phyloP scores from a whole-genome alignment of 64 coral and sea anemone species.

The Catalaphyllia jardinei region DNA sequence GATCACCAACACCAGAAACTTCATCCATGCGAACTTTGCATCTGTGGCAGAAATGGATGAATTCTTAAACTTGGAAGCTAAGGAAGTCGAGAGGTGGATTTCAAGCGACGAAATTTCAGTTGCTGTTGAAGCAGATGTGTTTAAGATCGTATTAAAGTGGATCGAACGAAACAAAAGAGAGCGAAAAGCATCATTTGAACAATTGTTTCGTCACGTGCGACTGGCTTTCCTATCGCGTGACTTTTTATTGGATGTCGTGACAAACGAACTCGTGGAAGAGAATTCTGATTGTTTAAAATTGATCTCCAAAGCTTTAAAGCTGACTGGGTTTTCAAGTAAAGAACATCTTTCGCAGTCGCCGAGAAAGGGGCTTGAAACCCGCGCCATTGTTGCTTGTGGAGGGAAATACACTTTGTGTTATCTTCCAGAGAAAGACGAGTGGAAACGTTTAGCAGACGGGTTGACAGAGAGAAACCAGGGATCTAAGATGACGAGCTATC shows the following conservation, averaged over 20 bases:
- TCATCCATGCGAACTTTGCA: background rate
- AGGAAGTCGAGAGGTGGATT: conserved; percentile 10
- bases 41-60: background rate
- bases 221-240: background rate
- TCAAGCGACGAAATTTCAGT: background rate
- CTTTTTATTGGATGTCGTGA: background rate
- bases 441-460: background rate
- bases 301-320: background rate
- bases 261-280: background rate
- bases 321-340: background rate
- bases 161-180: too few species aligned
- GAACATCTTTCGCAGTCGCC: background rate
- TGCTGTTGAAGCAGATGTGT: too few species aligned
- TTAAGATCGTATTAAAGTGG: too few species aligned
- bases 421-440: background rate
- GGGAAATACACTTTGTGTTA: too few species aligned
- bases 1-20: background rate
- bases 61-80: background rate
- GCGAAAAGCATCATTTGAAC: too few species aligned
- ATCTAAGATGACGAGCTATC: background rate
- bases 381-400: too few species aligned
- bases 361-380: too few species aligned
- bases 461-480: background rate
- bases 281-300: background rate
- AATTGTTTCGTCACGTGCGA: too few species aligned